Evolutionary conservation across 2,797 vertebrate genomes (phyloP).

Genomic region (Sylvilagus floridanus): DNA sequence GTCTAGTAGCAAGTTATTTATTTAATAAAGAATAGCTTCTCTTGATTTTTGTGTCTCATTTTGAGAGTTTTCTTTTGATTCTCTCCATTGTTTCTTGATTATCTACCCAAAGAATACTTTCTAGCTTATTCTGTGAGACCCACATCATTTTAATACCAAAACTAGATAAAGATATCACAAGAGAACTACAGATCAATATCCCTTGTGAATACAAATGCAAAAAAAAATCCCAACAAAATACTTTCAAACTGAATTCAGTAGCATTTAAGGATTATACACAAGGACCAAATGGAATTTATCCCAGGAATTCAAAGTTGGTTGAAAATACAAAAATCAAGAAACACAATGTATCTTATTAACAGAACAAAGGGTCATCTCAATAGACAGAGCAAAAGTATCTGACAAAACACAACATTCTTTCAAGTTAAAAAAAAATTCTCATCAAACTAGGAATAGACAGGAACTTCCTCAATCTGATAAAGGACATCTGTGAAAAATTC

Average conservation of each 20-base stretch:
- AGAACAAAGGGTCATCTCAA: not conserved
- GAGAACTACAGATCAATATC: not conserved
- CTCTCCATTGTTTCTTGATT: not conserved
- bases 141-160: not conserved
- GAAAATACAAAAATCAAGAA: not conserved
- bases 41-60: constrained; percentile 39
- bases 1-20: not conserved
- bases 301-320: not conserved
- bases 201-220: not conserved
- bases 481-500: not conserved
- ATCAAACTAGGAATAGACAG: not conserved
- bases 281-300: not conserved
- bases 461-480: not conserved
- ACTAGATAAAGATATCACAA: not conserved
- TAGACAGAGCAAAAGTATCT: not conserved
- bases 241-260: not conserved
- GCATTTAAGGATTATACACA: not conserved
- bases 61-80: not conserved
- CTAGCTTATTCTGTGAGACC: not conserved
- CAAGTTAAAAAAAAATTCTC: not conserved
- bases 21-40: constrained; percentile 15
- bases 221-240: not conserved
- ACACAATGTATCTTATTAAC: not conserved
- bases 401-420: not conserved
- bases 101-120: not conserved